Conservation (phyloP, 2,797 vertebrate genomes). For the Rhadinocentrus ornatus region DNA sequence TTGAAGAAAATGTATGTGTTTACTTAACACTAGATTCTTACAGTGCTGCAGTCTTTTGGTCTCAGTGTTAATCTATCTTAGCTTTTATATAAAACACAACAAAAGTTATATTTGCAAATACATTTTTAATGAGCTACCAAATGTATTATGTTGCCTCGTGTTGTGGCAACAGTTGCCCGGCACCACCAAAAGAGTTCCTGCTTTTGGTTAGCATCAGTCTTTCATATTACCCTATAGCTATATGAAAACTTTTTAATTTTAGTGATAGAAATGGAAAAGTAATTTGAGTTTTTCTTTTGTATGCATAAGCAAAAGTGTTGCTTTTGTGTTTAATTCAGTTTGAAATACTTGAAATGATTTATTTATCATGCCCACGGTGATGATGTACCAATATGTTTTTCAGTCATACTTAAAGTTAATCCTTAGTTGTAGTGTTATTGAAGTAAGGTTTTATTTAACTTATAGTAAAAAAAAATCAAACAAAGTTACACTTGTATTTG, state of each 20-base stretch:
- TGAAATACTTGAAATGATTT: neutral
- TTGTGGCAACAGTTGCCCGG: neutral
- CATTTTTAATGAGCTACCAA: neutral
- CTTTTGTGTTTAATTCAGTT: neutral
- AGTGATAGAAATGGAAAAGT: neutral
- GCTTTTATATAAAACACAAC: neutral
- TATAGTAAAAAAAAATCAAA: too few relatives aligned
- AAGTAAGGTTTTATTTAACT: too few relatives aligned
- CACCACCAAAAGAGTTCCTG: neutral
- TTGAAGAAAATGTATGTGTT: neutral
- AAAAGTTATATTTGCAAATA: neutral
- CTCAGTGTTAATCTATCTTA: neutral
- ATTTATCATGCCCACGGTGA: too few relatives aligned
- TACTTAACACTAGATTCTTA: neutral
- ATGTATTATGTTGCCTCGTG: neutral
- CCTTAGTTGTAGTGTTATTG: too few relatives aligned
- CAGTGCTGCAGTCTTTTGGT: neutral
- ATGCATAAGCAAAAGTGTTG: neutral
- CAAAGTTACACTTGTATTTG: too few relatives aligned
- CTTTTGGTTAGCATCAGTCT: neutral
- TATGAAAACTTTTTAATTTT: neutral
- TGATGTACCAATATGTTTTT: too few relatives aligned
- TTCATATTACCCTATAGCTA: neutral
- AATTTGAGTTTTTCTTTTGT: neutral
- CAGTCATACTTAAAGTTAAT: too few relatives aligned